Conservation (phyloP, 2,113 vertebrate genomes). For the Ciconia stormi region DNA sequence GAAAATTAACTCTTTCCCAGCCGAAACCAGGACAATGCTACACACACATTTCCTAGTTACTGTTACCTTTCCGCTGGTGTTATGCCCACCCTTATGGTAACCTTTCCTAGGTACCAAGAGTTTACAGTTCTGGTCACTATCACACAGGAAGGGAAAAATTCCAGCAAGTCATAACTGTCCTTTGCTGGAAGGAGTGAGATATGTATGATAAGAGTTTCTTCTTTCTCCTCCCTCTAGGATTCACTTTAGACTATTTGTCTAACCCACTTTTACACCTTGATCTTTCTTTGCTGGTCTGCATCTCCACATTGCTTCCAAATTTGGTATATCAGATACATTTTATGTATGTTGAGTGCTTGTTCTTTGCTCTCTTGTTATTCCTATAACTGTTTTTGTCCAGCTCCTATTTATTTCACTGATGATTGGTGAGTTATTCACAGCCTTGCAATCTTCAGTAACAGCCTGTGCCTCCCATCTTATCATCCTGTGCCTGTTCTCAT, state of each 20-base stretch:
- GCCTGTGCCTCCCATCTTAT: background rate
- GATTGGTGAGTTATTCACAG: background rate
- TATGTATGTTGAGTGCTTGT: background rate
- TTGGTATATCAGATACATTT: background rate
- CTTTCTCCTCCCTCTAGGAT: background rate
- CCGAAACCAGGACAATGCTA: background rate
- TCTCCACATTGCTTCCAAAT: background rate
- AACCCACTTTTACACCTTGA: background rate
- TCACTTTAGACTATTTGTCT: background rate
- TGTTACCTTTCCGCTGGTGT: background rate
- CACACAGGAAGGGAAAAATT: background rate
- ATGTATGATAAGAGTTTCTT: background rate
- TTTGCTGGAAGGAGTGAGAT: background rate
- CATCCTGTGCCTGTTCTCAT: background rate
- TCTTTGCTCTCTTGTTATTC: background rate
- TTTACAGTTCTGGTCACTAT: accelerated
- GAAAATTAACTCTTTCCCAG: too few species aligned
- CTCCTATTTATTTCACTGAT: background rate
- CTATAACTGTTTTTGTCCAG: background rate
- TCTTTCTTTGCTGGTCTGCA: background rate
- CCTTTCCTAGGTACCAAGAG: background rate
- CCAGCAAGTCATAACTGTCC: background rate
- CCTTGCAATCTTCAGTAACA: background rate
- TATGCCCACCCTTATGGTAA: background rate
- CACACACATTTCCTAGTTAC: background rate